These are phyloP conservation scores for Cichlasoma orientale DNA, from an alignment of 2,797 vertebrate species.

Conservation along the genomic window DNA sequence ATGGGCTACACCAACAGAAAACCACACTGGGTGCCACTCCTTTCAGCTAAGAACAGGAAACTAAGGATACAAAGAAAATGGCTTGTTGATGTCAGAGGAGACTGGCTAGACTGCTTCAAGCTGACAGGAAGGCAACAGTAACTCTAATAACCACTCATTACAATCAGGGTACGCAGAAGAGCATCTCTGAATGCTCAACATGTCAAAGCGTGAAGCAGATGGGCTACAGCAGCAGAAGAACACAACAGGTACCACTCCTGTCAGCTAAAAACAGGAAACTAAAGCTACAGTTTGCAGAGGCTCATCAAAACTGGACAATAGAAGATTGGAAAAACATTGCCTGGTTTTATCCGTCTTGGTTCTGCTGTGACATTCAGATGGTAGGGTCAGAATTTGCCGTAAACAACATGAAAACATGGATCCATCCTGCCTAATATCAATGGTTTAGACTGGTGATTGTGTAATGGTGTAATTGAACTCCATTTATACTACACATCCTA, in stretches of 20 bases:
- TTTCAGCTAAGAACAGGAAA: too few relatives aligned
- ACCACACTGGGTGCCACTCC: too few relatives aligned
- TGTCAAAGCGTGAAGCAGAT: neutral
- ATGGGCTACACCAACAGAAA: too few relatives aligned
- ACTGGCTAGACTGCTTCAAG: too few relatives aligned
- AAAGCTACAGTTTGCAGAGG: neutral
- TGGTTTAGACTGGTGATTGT: neutral
- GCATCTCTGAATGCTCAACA: neutral
- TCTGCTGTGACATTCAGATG: neutral
- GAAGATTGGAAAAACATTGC: neutral
- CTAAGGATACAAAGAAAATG: too few relatives aligned
- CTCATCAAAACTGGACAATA: neutral
- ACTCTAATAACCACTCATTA: too few relatives aligned
- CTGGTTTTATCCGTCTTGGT: neutral
- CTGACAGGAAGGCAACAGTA: too few relatives aligned
- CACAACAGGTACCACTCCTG: neutral
- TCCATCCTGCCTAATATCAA: neutral
- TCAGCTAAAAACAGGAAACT: neutral
- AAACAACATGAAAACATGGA: neutral
- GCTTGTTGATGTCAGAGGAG: too few relatives aligned
- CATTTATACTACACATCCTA: neutral
- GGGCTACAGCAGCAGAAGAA: neutral
- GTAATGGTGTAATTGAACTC: neutral
- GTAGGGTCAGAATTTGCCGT: too few relatives aligned
- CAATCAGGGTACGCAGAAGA: neutral